Conservation (phyloP, 1,140 invertebrate species). For the Mercenaria mercenaria region DNA sequence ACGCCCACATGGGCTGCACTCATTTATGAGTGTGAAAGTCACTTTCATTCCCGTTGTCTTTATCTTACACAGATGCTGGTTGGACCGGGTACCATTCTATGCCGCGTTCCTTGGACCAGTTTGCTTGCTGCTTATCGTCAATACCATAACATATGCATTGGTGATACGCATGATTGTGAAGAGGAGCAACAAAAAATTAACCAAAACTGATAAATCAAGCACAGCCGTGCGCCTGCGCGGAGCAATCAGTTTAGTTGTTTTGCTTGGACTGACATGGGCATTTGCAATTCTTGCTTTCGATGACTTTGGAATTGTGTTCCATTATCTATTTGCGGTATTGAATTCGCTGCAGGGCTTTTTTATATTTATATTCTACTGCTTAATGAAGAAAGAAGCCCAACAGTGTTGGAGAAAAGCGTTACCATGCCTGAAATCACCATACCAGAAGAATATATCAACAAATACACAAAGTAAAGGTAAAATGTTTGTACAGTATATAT, state of each 20-base stretch:
- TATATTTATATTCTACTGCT: slow-evolving; percentile 87
- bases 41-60: not conserved
- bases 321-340: slow-evolving; percentile 87
- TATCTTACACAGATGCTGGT: slow-evolving; percentile 83
- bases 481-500: too few relatives aligned
- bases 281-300: slow-evolving; percentile 87
- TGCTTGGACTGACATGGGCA: slow-evolving; percentile 88
- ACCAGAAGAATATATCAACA: slow-evolving; percentile 6
- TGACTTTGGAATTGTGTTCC: slow-evolving; percentile 85
- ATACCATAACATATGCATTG: slow-evolving; percentile 86
- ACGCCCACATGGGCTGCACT: too few relatives aligned
- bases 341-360: slow-evolving; percentile 88
- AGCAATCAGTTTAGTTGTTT: slow-evolving; percentile 86
- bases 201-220: slow-evolving; percentile 75
- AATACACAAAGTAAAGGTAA: slow-evolving; percentile 32
- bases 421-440: slow-evolving; percentile 70
- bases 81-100: slow-evolving; percentile 84
- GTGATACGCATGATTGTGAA: slow-evolving; percentile 83
- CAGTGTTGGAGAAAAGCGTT: slow-evolving; percentile 82
- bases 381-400: slow-evolving; percentile 86
- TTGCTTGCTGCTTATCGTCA: slow-evolving; percentile 86
- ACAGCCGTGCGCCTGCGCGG: slow-evolving; percentile 85
- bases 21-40: too few relatives aligned
- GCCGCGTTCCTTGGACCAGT: slow-evolving; percentile 86
- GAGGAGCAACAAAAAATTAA: slow-evolving; percentile 70